phyloP scores from a whole-genome alignment of 2,113 vertebrate species.

The Stigmatopora argus region DNA sequence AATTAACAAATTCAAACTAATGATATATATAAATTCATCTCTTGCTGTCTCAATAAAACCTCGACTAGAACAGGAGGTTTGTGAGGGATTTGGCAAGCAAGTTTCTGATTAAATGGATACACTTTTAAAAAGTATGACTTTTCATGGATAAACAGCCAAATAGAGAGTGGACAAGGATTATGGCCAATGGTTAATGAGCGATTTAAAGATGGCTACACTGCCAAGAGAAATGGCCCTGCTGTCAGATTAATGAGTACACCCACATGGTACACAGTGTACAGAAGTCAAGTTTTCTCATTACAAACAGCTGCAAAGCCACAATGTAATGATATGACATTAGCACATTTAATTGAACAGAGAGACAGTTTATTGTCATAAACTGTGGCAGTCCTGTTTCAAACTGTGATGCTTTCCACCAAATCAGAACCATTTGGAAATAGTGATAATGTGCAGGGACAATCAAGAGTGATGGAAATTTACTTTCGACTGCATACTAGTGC shows the following conservation, averaged over 20 bases:
- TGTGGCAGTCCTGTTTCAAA: not conserved
- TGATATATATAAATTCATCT: slow-evolving; percentile 33
- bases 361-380: not conserved
- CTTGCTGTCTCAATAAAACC: slow-evolving; percentile 37
- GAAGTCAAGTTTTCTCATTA: not conserved
- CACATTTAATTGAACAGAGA: not conserved
- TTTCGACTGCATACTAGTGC: not conserved
- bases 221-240: slow-evolving; percentile 32
- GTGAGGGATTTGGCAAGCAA: slow-evolving; percentile 11
- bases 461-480: not conserved
- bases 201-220: slow-evolving; percentile 40
- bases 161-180: slow-evolving; percentile 42
- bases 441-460: not conserved
- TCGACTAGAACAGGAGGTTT: slow-evolving; percentile 16
- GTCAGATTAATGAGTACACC: slow-evolving; percentile 15
- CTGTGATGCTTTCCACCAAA: not conserved
- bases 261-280: slow-evolving; percentile 11
- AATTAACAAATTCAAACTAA: slow-evolving; percentile 19
- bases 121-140: slow-evolving; percentile 26
- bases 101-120: slow-evolving; percentile 29
- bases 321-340: not conserved
- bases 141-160: slow-evolving; percentile 45
- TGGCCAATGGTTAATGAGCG: slow-evolving; percentile 58
- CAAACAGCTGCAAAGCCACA: not conserved
- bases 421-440: not conserved